Evolutionary conservation across 2,113 vertebrate species (phyloP).

Genomic region (human (Homo sapiens)): DNA sequence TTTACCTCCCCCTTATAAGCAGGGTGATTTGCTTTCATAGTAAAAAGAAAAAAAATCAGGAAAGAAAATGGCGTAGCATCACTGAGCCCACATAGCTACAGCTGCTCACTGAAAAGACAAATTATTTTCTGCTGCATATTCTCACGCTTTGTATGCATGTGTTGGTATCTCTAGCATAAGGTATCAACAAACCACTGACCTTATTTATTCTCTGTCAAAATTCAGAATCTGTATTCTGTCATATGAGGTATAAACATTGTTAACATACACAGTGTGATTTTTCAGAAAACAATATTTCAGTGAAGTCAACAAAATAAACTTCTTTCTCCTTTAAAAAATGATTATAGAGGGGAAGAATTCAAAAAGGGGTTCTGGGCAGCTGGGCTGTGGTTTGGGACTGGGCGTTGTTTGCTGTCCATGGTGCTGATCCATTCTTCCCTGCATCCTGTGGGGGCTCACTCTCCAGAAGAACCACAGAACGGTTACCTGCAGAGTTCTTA

Average conservation of each 20-base stretch:
- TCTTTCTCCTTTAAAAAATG: not conserved
- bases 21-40: not conserved
- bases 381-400: not conserved
- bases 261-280: conserved; percentile 57
- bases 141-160: conserved; percentile 62
- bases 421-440: accelerated
- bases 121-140: conserved; percentile 64
- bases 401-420: accelerated
- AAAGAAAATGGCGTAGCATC: not conserved
- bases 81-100: conserved; percentile 31
- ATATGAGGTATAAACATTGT: conserved; percentile 66
- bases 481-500: not conserved
- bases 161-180: conserved; percentile 61
- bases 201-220: conserved; percentile 76
- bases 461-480: not conserved
- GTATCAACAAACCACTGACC: conserved; percentile 71
- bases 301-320: conserved; percentile 26
- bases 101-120: conserved; percentile 66
- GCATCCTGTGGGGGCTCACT: accelerated
- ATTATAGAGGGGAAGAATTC: not conserved
- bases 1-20: not conserved
- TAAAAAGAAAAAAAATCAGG: not conserved
- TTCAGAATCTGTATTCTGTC: conserved; percentile 70
- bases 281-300: conserved; percentile 32
- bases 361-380: not conserved